Evolutionary conservation across 37 sponge, comb jelly and placozoan genomes (phyloP), one percentile per base, ranked within the genome.

Genomic region (Haliclona indistincta): DNA sequence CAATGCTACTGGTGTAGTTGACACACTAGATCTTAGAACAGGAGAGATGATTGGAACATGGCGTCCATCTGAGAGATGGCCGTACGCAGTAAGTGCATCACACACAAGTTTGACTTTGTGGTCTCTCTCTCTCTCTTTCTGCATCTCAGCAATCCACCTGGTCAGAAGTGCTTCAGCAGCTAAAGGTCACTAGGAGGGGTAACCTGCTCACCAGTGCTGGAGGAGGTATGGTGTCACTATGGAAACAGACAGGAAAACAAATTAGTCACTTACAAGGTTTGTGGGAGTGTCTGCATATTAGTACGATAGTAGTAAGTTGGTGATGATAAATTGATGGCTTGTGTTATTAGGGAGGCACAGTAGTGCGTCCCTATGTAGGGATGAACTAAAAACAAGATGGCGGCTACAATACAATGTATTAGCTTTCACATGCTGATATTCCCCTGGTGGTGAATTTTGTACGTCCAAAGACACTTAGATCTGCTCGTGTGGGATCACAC

Each of bases 11-110:
- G 92, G 83, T 17, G 6, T 61, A 23, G 56, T 91, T 38, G 66
- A 70, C 66, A 83, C 76, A 13, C 53, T 86, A 29, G 87, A 91
- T 66, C 25, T 84, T 0, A 56, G 87, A 2, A 91, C 63, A 38
- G 92, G 92, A 3, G 92, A 86, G 32, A 42, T 86, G 15, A 64
- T 86, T 23, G 36, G 41, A 25, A 28, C 20, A 5, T 91, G 92
- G 92, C 86, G 73, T 62, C 78, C 84, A 3, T 4, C 64, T 30
- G 92, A 91, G 28, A 70, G 26, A 19, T 58, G 60, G 60, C 60
- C 60, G 11, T 26, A 25, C 6, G 26, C 60, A 25, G 60, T 58
- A 6, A 58, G 60, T 58, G 13, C 8, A 17, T 47, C 49, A 8
- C 49, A 17, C 8, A 47, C 49, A 47, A 17, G 49, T 47, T 17